Percentiles rank a stretch among this genome's conserved stretches.
These are phyloP conservation scores for Toxonevra muliebris DNA, from an alignment of 2,888 invertebrate genomes.

Conservation along the genomic window DNA sequence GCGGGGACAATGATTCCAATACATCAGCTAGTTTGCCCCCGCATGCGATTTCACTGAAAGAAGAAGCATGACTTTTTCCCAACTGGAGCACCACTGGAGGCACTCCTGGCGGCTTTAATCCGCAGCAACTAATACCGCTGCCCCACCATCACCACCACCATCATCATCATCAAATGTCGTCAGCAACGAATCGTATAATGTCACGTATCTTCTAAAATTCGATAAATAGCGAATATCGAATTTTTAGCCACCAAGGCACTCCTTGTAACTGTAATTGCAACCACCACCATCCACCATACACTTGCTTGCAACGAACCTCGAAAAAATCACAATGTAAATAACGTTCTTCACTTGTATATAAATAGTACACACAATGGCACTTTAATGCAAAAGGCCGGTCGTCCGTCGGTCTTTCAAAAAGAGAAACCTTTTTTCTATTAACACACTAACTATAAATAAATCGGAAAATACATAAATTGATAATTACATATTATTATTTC, in stretches of 20 bases:
- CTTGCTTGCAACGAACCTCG: not conserved
- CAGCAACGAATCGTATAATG: constrained; percentile 59
- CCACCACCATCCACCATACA: not conserved
- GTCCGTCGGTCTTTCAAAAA: too few species aligned
- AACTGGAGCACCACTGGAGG: constrained; percentile 79
- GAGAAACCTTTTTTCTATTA: too few species aligned
- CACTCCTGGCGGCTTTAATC: constrained; percentile 37
- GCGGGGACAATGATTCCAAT: constrained; percentile 63
- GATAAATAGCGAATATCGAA: too few species aligned
- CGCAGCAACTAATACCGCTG: constrained; percentile 36
- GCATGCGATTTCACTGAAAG: constrained; percentile 65
- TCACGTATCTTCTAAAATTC: constrained; percentile 62
- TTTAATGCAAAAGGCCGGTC: too few species aligned
- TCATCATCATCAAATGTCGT: constrained; percentile 46
- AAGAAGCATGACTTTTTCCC: constrained; percentile 86
- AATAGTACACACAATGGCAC: too few species aligned
- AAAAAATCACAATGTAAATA: too few species aligned
- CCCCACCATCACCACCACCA: constrained; percentile 35
- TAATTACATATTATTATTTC: too few species aligned
- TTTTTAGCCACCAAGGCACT: too few species aligned
- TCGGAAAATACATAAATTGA: too few species aligned
- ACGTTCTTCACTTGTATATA: too few species aligned
- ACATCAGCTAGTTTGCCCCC: constrained; percentile 59
- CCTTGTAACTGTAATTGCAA: constrained; percentile 15
- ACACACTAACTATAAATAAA: too few species aligned